Evolutionary conservation across 2,888 invertebrate genomes (phyloP).

Genomic region (Erannis defoliaria): DNA sequence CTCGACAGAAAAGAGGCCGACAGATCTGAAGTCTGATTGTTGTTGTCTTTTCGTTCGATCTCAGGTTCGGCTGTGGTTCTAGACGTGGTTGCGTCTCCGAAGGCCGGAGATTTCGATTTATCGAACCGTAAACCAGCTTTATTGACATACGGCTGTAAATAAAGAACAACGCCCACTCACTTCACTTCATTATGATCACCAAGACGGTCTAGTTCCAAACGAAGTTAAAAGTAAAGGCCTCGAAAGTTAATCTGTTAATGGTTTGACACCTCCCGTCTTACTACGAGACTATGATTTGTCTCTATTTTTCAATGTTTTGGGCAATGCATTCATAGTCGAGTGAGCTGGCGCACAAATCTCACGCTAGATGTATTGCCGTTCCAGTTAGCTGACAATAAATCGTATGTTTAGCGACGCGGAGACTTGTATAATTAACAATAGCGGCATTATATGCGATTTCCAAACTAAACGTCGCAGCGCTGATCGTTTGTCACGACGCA

Average conservation of each 20-base stretch:
- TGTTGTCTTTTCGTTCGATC: conserved; percentile 74
- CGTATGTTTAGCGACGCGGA: conserved; percentile 82
- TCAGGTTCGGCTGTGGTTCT: conserved; percentile 64
- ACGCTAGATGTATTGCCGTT: conserved; percentile 75
- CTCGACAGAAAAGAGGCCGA: conserved; percentile 68
- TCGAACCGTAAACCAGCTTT: conserved; percentile 63
- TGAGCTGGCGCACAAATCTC: conserved; percentile 70
- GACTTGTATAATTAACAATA: conserved; percentile 85
- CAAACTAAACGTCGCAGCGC: conserved; percentile 76
- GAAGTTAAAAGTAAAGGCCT: conserved; percentile 51
- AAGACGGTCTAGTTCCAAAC: conserved; percentile 49
- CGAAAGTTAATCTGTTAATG: conserved; percentile 63
- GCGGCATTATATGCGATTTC: conserved; percentile 83
- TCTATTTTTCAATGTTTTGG: conserved; percentile 72
- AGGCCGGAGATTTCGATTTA: conserved; percentile 66
- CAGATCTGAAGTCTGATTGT: conserved; percentile 72
- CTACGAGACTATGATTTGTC: conserved; percentile 62
- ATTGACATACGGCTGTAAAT: conserved; percentile 59
- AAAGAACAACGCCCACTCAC: conserved; percentile 58
- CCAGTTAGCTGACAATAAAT: conserved; percentile 83
- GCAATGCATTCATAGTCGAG: conserved; percentile 60
- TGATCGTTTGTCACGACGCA: conserved; percentile 82
- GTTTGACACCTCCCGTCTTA: conserved; percentile 52
- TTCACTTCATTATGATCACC: conserved; percentile 61
- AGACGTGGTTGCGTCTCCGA: conserved; percentile 65